These are phyloP conservation scores for Rousettus leschenaultii DNA, from an alignment of 2,113 vertebrate species.

Conservation along the genomic window DNA sequence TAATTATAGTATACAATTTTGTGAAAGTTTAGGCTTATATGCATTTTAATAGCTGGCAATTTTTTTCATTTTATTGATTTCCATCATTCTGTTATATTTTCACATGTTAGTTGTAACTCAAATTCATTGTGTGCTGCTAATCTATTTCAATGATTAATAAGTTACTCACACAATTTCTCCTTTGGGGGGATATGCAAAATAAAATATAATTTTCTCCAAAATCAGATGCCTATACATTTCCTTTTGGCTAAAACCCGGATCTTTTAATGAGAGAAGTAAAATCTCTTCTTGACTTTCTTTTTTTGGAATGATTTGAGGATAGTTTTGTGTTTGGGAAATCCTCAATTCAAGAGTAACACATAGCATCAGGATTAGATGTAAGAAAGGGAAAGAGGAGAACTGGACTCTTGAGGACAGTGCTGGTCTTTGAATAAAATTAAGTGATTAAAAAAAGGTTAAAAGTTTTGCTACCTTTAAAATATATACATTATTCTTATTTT, in stretches of 20 bases:
- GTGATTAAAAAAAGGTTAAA: neutral
- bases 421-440: neutral
- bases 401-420: rapidly evolving
- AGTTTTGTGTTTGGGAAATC: neutral
- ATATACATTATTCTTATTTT: neutral
- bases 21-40: neutral
- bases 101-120: neutral
- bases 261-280: neutral
- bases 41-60: neutral
- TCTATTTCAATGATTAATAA: neutral
- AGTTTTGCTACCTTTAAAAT: neutral
- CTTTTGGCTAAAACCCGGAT: neutral
- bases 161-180: neutral
- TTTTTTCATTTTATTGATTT: neutral
- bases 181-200: neutral
- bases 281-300: neutral
- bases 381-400: neutral
- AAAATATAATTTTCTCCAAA: neutral
- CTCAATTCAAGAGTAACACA: neutral
- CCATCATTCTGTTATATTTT: neutral
- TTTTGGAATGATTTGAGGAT: neutral
- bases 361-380: neutral
- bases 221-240: neutral
- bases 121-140: neutral
- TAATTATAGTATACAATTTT: neutral